Percentiles rank a stretch among this genome's conserved stretches.
Evolutionary conservation across 2,113 vertebrate genomes (phyloP).

Genomic region (Psettodes erumei): DNA sequence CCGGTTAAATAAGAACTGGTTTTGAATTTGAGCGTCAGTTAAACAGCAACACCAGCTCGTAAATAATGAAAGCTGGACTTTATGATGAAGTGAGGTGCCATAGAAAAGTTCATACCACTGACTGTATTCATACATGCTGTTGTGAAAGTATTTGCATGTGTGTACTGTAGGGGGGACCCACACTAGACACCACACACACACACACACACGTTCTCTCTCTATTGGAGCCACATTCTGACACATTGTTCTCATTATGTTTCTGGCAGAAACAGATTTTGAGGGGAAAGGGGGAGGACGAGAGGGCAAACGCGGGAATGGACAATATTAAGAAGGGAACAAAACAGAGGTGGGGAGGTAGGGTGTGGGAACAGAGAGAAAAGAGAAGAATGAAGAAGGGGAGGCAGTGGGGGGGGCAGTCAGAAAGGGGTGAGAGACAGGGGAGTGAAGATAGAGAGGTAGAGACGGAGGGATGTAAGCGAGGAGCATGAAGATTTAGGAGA

Average conservation of each 20-base stretch:
- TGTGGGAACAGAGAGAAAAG: background rate
- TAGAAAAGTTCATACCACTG: too few species aligned
- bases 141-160: slow-evolving; percentile 4
- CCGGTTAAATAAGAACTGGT: too few species aligned
- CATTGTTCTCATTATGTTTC: slow-evolving; percentile 74
- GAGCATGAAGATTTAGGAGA: background rate
- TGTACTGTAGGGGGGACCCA: background rate
- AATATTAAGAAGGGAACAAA: slow-evolving; percentile 10
- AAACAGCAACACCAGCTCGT: too few species aligned
- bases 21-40: too few species aligned
- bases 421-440: background rate
- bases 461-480: too few species aligned
- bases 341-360: slow-evolving; percentile 14
- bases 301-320: background rate
- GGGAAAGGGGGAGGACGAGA: background rate
- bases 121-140: background rate
- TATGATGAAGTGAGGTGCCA: background rate
- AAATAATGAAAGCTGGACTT: too few species aligned
- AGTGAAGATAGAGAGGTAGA: background rate
- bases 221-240: slow-evolving; percentile 46
- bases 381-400: background rate
- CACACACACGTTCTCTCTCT: background rate
- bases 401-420: background rate
- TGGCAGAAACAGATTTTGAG: slow-evolving; percentile 43
- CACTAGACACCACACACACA: background rate